Percentiles rank a stretch among this genome's conserved stretches.
phyloP scores from a whole-genome alignment of 2,797 vertebrate species.

The Graptemys geographica region DNA sequence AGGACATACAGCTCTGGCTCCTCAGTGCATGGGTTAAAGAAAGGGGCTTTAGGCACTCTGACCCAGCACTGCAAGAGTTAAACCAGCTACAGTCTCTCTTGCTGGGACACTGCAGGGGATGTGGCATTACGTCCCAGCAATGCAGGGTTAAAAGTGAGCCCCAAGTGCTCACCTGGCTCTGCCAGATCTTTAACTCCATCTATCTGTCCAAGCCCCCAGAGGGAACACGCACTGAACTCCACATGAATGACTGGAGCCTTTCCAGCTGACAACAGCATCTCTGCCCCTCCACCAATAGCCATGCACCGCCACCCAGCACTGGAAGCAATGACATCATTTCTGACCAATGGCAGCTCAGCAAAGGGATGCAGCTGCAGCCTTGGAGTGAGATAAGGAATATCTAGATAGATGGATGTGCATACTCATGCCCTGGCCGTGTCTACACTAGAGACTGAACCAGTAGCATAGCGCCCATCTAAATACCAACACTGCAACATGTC shows the following conservation, averaged over 20 bases:
- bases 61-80: constrained; percentile 57
- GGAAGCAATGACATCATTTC: constrained; percentile 96
- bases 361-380: constrained; percentile 86
- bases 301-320: constrained; percentile 77
- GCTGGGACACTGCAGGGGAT: background rate
- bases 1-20: background rate
- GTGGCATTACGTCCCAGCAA: background rate
- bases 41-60: constrained; percentile 2
- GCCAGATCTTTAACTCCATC: constrained; percentile 48
- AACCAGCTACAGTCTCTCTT: background rate
- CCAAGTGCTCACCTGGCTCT: constrained; percentile 59
- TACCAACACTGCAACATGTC: fast-evolving
- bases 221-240: constrained; percentile 76
- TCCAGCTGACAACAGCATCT: constrained; percentile 88
- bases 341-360: constrained; percentile 89
- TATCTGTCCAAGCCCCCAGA: constrained; percentile 65
- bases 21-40: background rate
- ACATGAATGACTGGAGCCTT: constrained; percentile 93
- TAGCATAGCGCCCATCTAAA: background rate
- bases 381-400: constrained; percentile 75
- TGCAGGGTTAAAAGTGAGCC: constrained; percentile 69
- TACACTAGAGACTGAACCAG: background rate
- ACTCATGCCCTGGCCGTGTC: background rate
- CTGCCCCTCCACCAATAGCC: constrained; percentile 85
- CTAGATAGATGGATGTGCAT: constrained; percentile 58